Conservation (phyloP, 2,113 vertebrate genomes). For the Macquaria ambigua region DNA sequence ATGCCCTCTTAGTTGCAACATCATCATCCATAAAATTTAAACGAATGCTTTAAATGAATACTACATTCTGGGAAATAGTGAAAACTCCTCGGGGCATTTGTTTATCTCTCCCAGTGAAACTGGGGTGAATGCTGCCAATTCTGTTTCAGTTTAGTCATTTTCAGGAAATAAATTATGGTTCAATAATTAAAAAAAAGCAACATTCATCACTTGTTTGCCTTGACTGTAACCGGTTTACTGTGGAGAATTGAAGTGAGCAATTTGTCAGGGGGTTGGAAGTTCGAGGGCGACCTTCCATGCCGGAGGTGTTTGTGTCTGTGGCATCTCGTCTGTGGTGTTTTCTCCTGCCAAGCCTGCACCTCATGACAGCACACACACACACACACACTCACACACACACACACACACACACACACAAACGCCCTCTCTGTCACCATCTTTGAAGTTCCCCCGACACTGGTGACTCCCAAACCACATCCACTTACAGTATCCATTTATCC, state of each 20-base stretch:
- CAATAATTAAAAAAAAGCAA: slow-evolving; percentile 60
- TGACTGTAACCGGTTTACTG: slow-evolving; percentile 51
- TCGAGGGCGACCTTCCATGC: slow-evolving; percentile 43
- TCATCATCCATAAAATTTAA: slow-evolving; percentile 74
- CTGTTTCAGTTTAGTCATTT: slow-evolving; percentile 50
- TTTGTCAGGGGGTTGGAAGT: slow-evolving; percentile 51
- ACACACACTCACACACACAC: neutral
- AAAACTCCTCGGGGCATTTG: slow-evolving; percentile 63
- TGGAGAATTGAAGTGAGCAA: slow-evolving; percentile 48
- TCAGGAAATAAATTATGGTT: slow-evolving; percentile 59
- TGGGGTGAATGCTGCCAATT: slow-evolving; percentile 43
- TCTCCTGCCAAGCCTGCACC: slow-evolving; percentile 55
- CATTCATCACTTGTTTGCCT: slow-evolving; percentile 51
- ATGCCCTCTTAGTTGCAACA: slow-evolving; percentile 73
- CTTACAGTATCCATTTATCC: slow-evolving; percentile 56
- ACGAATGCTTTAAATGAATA: slow-evolving; percentile 64
- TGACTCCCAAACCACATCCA: slow-evolving; percentile 61
- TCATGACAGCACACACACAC: slow-evolving; percentile 35
- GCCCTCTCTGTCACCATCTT: slow-evolving; percentile 26
- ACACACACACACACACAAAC: neutral
- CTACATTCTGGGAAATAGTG: slow-evolving; percentile 57
- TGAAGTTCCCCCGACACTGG: slow-evolving; percentile 56
- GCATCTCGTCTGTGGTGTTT: slow-evolving; percentile 50
- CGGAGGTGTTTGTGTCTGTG: slow-evolving; percentile 47
- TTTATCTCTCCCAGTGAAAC: slow-evolving; percentile 64